Evolutionary conservation across 2,888 invertebrate species (phyloP).

Genomic region (Rhamnusium bicolor): DNA sequence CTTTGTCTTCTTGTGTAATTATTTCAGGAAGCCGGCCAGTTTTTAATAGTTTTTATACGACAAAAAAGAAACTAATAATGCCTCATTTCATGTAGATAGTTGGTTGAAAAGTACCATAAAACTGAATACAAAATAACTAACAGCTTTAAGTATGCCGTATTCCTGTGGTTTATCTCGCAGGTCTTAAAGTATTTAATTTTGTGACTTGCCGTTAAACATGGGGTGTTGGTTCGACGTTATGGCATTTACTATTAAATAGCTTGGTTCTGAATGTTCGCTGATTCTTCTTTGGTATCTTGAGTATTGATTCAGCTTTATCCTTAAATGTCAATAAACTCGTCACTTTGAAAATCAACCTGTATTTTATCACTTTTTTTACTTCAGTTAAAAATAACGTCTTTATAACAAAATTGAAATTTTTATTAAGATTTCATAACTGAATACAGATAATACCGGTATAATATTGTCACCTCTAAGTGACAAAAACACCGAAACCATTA

Average conservation of each 20-base stretch:
- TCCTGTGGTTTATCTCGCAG: conserved; percentile 2
- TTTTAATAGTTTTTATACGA: background rate
- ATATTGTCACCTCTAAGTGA: background rate
- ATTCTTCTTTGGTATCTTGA: conserved; percentile 38
- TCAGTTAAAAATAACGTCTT: background rate
- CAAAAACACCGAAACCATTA: background rate
- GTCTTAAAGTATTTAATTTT: conserved; percentile 20
- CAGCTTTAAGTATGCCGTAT: background rate
- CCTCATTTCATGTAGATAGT: background rate
- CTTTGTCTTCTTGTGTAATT: background rate
- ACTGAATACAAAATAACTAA: background rate
- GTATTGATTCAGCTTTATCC: conserved; percentile 48
- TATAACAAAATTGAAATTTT: background rate
- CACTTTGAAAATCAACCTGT: conserved; percentile 46
- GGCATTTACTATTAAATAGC: conserved; percentile 35
- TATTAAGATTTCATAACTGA: background rate
- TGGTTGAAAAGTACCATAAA: background rate
- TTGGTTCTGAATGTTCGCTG: conserved; percentile 30
- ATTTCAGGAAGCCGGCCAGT: background rate
- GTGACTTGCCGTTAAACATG: conserved; percentile 29
- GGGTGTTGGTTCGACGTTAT: conserved; percentile 27
- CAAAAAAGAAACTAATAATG: background rate
- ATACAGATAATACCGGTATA: background rate
- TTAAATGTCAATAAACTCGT: conserved; percentile 51
- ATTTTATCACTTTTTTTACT: conserved; percentile 33